Conservation (phyloP, 2,797 vertebrate genomes). For the Clangula hyemalis region DNA sequence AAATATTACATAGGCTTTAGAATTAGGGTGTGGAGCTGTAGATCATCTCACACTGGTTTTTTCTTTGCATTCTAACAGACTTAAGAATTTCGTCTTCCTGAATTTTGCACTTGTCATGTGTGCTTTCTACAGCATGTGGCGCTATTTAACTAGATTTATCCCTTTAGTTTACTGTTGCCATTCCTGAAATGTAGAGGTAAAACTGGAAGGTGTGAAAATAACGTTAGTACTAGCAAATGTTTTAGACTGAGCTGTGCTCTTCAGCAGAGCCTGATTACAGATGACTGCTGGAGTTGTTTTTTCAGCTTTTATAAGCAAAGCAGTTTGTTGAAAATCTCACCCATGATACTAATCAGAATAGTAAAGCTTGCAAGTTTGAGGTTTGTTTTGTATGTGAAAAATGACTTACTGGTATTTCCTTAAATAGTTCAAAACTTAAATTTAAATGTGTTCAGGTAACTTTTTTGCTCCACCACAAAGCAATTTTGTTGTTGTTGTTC, state of each 20-base stretch:
- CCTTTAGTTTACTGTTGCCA: rapidly evolving
- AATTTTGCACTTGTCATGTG: not conserved
- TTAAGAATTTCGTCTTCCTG: not conserved
- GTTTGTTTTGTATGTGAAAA: not conserved
- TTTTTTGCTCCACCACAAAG: not conserved
- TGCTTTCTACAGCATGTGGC: not conserved
- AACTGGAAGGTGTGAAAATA: not conserved
- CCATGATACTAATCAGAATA: rapidly evolving
- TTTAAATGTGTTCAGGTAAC: not conserved
- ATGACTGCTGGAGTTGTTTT: not conserved
- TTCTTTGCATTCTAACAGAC: not conserved
- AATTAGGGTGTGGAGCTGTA: not conserved
- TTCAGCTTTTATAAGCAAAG: not conserved
- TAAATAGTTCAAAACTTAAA: not conserved
- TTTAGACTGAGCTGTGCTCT: not conserved
- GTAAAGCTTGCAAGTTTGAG: rapidly evolving
- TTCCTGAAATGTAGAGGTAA: not conserved
- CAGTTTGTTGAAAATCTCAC: not conserved
- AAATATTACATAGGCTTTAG: not conserved
- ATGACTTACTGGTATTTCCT: not conserved
- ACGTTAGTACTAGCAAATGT: not conserved
- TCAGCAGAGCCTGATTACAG: not conserved
- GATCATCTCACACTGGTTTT: rapidly evolving
- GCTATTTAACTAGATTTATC: not conserved
- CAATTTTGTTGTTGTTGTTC: not conserved